Evolutionary conservation across 2,888 invertebrate species (phyloP), one percentile per base, ranked within the genome.

Genomic region (Fabriciana adippe): DNA sequence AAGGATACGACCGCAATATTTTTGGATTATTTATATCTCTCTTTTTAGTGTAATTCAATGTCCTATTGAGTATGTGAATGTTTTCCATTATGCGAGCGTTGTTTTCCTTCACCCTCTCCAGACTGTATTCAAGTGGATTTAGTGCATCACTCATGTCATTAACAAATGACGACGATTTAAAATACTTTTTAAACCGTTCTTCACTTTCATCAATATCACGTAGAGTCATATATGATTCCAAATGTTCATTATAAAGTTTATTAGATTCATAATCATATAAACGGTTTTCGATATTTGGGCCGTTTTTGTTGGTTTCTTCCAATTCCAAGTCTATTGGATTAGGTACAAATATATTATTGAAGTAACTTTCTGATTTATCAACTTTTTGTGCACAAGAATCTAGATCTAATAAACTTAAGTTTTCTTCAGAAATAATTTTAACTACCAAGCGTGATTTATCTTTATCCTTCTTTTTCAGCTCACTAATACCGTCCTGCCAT

Each of bases 21-120:
- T 88, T 91, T 8, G 87, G 83, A 72, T 83, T 84, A 62, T 82
- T 77, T 64, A 87, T 85, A 76, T 92, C 92, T 72, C 89, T 90
- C 76, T 89, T 89, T 78, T 90, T 90, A 15, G 92, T 90, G 70
- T 90, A 92, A 75, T 86, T 85, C 56, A 93, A 75, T 56, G 90
- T 90, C 76, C 87, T 84, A 68, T 92, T 93, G 3, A 93, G 79
- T 79, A 90, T 86, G 51, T 88, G 86, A 69, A 93, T 93, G 70
- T 93, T 93, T 80, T 90, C 85, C 91, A 92, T 90, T 50, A 93
- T 93, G 21, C 85, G 83, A 55, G 90, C 91, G 75, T 93, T 93
- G 67, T 90, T 93, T 77, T 89, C 87, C 72, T 90, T 88, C 3
- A 93, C 92, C 76, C 85, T 92, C 77, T 90, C 88, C 41, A 93